Evolutionary conservation across 2,888 invertebrate species (phyloP), one percentile per base, ranked within the genome.

Genomic region (Girardia tigrina): DNA sequence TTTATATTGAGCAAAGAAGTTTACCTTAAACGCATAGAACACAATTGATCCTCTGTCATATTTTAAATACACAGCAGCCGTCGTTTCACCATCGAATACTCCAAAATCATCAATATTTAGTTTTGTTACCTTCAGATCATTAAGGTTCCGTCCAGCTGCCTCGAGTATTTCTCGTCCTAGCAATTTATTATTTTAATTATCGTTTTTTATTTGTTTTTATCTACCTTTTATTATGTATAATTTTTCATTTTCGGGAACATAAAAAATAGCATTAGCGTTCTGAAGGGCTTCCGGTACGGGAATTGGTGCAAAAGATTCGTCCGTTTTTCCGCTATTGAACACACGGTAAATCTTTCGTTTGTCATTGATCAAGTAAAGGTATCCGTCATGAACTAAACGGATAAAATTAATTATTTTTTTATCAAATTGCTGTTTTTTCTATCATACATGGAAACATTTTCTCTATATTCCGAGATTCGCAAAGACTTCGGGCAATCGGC

Each of bases 151-250:
- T 56, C 56, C 56, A 56, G 8, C 23, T 2, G 56, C 56, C 36
- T 8, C 8, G 16, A 12, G 16, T 16, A 36, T 36, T 36, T 36
- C 36, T 8, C 36, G 12, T 12, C 16, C 36, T 36, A 12, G 16
- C 16, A 36, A 36, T 36, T 36, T 36, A 12, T 36, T 12, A 12
- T 36, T 12, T 12, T 36, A 36, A 36, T 56, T n/a, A 8, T 56
- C 4, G 36, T 36, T 56, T 12, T 56, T 56, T 4, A n/a, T 36
- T 36, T 36, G 16, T 36, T 36, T 12, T 36, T 36, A 16, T 36
- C 16, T 56, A 56, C 56, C 56, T 56, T 56, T 56, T 56, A 56
- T 56, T 20, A 56, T 20, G n/a, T 56, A 56, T 56, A 56, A n/a
- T n/a, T 56, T 56, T 16, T 16, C n/a, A n/a, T 56, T 56, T 56